These are phyloP conservation scores for Chelonus insularis DNA, from an alignment of 1,140 invertebrate species.

Conservation along the genomic window DNA sequence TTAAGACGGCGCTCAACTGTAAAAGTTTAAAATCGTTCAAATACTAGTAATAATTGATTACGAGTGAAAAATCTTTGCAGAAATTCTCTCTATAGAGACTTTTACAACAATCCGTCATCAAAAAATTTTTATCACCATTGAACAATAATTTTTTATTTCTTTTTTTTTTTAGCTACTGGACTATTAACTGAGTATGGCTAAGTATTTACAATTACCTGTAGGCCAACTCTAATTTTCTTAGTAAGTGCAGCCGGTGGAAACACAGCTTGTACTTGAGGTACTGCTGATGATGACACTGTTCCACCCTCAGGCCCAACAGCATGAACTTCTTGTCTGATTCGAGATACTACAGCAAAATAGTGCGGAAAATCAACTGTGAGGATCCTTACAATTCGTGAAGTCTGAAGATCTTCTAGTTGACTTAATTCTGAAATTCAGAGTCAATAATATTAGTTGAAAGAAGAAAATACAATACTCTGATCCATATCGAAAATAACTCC, in stretches of 20 bases:
- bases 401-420: constrained; percentile 82
- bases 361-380: constrained; percentile 95
- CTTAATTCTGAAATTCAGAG: constrained; percentile 67
- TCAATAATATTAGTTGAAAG: neutral
- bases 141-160: neutral
- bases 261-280: constrained; percentile 93
- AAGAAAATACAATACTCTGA: no score
- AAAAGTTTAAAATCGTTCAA: no score
- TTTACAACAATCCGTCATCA: no score
- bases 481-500: no score
- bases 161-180: neutral
- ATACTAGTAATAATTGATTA: no score
- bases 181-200: no score
- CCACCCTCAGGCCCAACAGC: constrained; percentile 93
- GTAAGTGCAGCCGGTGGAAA: constrained; percentile 92
- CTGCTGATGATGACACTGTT: constrained; percentile 90
- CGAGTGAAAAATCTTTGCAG: no score
- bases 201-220: constrained; percentile 76
- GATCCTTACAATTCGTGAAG: constrained; percentile 86
- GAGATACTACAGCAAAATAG: constrained; percentile 93
- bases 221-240: constrained; percentile 93
- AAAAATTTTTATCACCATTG: no score
- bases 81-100: no score
- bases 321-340: constrained; percentile 91
- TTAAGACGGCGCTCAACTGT: no score